Evolutionary conservation across 2,797 vertebrate genomes (phyloP).

Genomic region (Alectoris magna): DNA sequence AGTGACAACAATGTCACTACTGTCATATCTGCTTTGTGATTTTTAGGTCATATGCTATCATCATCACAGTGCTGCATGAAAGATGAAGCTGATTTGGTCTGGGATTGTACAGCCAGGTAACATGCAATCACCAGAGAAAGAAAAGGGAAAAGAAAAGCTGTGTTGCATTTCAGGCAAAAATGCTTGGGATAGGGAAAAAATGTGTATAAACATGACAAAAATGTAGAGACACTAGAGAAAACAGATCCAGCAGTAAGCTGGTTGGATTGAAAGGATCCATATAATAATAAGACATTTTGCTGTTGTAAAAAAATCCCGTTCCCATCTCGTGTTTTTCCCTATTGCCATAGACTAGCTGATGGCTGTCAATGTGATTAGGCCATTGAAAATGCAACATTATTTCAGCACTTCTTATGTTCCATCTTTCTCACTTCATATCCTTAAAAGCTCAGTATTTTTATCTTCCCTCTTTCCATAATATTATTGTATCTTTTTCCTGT

Average conservation of each 20-base stretch:
- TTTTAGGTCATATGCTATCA: neutral
- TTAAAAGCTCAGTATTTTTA: neutral
- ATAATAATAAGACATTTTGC: neutral
- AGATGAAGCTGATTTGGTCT: neutral
- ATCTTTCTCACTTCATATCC: neutral
- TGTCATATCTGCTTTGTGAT: neutral
- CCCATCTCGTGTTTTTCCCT: neutral
- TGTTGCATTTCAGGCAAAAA: neutral
- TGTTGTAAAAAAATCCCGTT: neutral
- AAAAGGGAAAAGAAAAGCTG: neutral
- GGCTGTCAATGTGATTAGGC: neutral
- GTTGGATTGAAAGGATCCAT: neutral
- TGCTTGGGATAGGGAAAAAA: neutral
- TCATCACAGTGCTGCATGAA: neutral
- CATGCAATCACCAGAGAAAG: accelerated
- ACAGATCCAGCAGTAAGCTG: neutral
- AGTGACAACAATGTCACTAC: neutral
- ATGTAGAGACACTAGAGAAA: neutral
- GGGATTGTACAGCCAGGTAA: neutral
- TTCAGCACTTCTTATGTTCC: neutral
- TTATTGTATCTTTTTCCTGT: neutral
- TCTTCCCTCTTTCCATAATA: neutral
- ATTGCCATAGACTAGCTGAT: neutral
- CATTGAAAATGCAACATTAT: slow-evolving; percentile 10
- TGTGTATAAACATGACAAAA: accelerated